Base-by-base conservation (phyloP, 2,888 invertebrate species). In the Nectonema munidae region DNA sequence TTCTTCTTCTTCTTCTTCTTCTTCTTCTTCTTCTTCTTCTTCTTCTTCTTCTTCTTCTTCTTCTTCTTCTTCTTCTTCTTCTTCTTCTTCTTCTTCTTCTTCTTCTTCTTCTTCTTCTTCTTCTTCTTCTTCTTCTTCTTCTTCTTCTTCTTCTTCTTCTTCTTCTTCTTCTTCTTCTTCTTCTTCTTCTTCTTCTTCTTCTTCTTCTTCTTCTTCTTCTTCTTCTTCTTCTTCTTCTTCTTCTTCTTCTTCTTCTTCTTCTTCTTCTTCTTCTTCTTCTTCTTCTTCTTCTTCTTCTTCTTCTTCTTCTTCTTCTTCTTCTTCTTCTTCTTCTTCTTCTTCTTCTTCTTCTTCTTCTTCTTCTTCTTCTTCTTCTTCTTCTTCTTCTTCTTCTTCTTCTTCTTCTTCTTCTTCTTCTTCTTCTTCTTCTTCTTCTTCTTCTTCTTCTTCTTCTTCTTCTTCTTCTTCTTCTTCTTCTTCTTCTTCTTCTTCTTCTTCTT, bases 31-130 rank as follows among this genome's bases (percentile, higher is more conserved):
- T 38, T 16, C 6, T 16, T 40, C 4, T 39, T 21, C 21, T 21
- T 39, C 18, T 39, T 13, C 17, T 37, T 38, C 3, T 39, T 18
- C 20, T 39, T 39, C 14, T 39, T 37, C 20, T 13, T 38, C 38
- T 38, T 17, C 20, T 17, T 39, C 9, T 39, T 3, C 20, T 16
- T 38, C 38, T 38, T 16, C 6, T 16, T 40, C 4, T 39, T 21
- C 21, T 21, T 39, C 18, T 39, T 13, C 17, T 37, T 38, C 3
- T 39, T 18, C 20, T 39, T 39, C 14, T 39, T 37, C 20, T 13
- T 38, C 38, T 38, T 17, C 20, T 17, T 39, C 9, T 39, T 3
- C 20, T 16, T 38, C 38, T 38, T 16, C 6, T 16, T 40, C 4
- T 39, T 21, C 21, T 21, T 39, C 18, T 39, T 13, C 17, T 37